Conservation (phyloP, 2,113 vertebrate genomes). For the Abramis brama region DNA sequence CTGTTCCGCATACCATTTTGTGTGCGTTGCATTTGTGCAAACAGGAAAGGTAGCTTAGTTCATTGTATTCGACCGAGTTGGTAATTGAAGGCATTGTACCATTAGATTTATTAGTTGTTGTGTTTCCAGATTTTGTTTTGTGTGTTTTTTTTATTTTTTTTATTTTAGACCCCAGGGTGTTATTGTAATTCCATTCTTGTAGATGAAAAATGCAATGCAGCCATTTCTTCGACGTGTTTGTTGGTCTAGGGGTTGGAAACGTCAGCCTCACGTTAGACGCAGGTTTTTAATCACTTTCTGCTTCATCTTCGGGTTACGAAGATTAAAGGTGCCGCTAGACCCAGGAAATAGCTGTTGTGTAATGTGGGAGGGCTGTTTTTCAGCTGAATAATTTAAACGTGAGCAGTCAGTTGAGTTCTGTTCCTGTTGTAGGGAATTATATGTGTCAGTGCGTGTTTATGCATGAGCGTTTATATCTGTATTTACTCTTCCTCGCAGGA, state of each 20-base stretch:
- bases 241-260: constrained; percentile 18
- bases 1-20: constrained; percentile 3
- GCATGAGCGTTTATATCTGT: constrained; percentile 5
- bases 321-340: constrained; percentile 26
- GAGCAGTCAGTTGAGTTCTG: constrained; percentile 11
- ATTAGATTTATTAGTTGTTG: constrained; percentile 39
- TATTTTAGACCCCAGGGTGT: constrained; percentile 13
- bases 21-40: neutral
- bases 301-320: constrained; percentile 24
- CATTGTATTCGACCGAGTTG: constrained; percentile 18
- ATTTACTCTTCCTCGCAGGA: constrained; percentile 73
- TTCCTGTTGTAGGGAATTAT: neutral
- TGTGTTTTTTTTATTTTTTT: neutral
- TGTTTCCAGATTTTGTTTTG: neutral
- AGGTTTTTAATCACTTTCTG: constrained; percentile 39
- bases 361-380: constrained; percentile 9
- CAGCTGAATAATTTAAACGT: constrained; percentile 37
- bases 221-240: constrained; percentile 17
- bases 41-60: neutral
- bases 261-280: neutral
- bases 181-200: constrained; percentile 34
- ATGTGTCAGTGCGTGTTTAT: constrained; percentile 11
- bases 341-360: constrained; percentile 28
- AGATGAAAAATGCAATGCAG: constrained; percentile 33
- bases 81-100: constrained; percentile 18